Evolutionary conservation across 2,888 invertebrate genomes (phyloP).

Genomic region (Thereva unica): DNA sequence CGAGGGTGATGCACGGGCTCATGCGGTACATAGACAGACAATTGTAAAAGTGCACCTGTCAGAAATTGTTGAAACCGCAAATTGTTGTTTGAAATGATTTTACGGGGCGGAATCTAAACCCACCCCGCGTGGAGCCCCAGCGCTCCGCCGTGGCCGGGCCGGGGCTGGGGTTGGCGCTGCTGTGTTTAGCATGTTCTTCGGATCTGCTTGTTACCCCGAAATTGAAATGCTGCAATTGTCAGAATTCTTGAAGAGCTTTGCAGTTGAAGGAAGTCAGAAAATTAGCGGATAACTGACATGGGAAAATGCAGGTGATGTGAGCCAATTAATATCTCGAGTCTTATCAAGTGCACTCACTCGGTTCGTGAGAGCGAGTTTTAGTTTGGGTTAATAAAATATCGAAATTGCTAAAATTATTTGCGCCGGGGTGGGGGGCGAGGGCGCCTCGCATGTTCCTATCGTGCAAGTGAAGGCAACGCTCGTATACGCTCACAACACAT

Average conservation of each 20-base stretch:
- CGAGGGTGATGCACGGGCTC: background rate
- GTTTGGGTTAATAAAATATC: too few relatives aligned
- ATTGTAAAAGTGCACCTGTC: constrained; percentile 34
- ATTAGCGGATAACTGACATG: constrained; percentile 32
- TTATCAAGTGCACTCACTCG: background rate
- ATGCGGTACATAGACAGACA: constrained; percentile 13
- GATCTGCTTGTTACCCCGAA: background rate
- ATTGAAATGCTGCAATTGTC: constrained; percentile 22
- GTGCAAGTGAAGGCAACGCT: too few relatives aligned
- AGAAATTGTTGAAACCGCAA: constrained; percentile 36
- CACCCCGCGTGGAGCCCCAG: background rate
- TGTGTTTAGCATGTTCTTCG: background rate
- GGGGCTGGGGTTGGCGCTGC: background rate
- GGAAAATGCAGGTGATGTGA: constrained; percentile 19
- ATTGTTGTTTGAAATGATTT: constrained; percentile 30
- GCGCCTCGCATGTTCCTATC: too few relatives aligned
- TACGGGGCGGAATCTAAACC: constrained; percentile 17
- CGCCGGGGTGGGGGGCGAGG: too few relatives aligned
- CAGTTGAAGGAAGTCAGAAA: constrained; percentile 26
- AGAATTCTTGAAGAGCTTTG: constrained; percentile 13
- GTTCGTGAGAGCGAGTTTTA: too few relatives aligned
- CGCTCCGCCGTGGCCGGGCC: too few relatives aligned
- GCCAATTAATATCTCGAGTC: constrained; percentile 27
- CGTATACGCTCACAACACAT: too few relatives aligned
- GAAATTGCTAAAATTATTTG: too few relatives aligned